phyloP scores from a whole-genome alignment of 92 coral and sea anemone genomes.

The Palythoa grandiflora region DNA sequence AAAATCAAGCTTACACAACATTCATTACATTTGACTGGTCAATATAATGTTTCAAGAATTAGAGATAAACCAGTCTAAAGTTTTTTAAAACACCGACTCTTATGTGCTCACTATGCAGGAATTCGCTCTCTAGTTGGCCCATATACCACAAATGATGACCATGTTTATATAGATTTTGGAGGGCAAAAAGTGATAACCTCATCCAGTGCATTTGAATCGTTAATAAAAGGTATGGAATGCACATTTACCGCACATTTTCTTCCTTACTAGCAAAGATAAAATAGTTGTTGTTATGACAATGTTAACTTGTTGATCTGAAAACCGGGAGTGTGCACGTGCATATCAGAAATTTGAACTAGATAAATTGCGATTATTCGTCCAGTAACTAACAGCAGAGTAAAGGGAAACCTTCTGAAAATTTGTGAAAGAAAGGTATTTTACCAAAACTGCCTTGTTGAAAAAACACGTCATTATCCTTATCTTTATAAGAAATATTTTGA shows the following conservation, averaged over 20 bases:
- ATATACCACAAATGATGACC: slow-evolving; percentile 26
- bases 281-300: no score
- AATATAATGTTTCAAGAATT: neutral
- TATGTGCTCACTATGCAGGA: slow-evolving; percentile 5
- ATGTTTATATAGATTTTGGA: slow-evolving; percentile 38
- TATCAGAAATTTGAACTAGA: no score
- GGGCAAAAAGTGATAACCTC: slow-evolving; percentile 38
- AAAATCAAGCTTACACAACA: neutral
- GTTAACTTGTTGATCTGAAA: no score
- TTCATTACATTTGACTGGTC: neutral
- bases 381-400: no score
- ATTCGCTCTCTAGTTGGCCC: slow-evolving; percentile 39
- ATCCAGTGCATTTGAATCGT: slow-evolving; percentile 31
- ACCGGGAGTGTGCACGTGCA: no score
- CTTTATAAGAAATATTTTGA: neutral
- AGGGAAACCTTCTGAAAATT: no score
- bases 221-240: slow-evolving; percentile 26
- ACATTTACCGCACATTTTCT: neutral
- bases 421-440: no score
- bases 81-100: no score
- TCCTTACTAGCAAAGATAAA: no score
- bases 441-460: no score
- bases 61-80: neutral
- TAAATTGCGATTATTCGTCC: no score
- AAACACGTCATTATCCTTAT: no score